Conservation (phyloP, 2,797 vertebrate genomes). For the Distichodus sexfasciatus region DNA sequence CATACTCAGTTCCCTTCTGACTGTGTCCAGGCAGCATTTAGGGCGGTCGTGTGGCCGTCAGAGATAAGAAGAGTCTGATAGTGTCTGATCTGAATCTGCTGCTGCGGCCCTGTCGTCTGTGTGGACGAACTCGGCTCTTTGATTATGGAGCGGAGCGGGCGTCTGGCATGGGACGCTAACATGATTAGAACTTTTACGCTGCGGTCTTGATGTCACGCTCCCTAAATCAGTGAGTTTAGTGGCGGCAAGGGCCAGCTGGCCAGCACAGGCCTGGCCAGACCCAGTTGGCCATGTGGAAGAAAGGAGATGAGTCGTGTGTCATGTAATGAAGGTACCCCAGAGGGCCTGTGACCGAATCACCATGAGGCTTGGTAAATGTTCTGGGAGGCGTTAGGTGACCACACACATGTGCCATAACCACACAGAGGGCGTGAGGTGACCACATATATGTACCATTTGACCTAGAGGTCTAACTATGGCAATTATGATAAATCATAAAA, state of each 20-base stretch:
- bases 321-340: conserved; percentile 60
- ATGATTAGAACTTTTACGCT: conserved; percentile 76
- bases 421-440: background rate
- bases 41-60: conserved; percentile 31
- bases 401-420: conserved; percentile 7
- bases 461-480: no score
- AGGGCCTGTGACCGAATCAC: conserved; percentile 43
- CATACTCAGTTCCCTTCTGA: conserved; percentile 15
- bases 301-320: conserved; percentile 55
- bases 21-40: conserved; percentile 37
- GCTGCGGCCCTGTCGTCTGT: conserved; percentile 32
- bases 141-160: conserved; percentile 61
- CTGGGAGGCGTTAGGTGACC: conserved; percentile 4
- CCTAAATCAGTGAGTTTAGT: conserved; percentile 79
- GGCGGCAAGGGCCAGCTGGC: conserved; percentile 73
- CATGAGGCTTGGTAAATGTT: background rate
- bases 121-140: conserved; percentile 56
- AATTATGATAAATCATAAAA: no score
- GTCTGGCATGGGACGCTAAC: conserved; percentile 66
- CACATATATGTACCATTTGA: no score
- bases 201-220: conserved; percentile 74
- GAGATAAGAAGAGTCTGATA: conserved; percentile 46
- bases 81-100: conserved; percentile 45
- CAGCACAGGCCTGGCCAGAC: conserved; percentile 75
- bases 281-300: conserved; percentile 69